Conservation (phyloP, 2,113 vertebrate genomes). For the Neofelis nebulosa region DNA sequence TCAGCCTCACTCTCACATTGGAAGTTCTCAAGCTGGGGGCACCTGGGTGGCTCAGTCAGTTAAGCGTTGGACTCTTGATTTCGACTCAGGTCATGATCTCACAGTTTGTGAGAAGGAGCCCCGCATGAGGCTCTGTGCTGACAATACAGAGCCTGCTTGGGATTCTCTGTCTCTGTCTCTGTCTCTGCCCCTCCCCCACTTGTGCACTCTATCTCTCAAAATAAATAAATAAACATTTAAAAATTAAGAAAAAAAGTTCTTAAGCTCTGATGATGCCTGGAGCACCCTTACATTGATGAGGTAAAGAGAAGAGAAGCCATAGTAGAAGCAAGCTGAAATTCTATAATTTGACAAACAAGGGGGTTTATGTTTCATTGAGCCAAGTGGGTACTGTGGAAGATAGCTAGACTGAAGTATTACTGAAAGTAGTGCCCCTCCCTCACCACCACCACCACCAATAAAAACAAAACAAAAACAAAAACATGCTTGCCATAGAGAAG, state of each 20-base stretch:
- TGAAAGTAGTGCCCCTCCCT: background rate
- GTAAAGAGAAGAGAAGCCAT: background rate
- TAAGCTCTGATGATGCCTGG: background rate
- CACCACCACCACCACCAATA: background rate
- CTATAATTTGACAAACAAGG: background rate
- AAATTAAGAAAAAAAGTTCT: background rate
- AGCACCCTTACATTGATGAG: background rate
- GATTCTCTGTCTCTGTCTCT: too few species aligned
- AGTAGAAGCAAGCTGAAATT: background rate
- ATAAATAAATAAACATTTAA: too few species aligned
- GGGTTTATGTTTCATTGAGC: background rate
- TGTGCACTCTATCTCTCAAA: too few species aligned
- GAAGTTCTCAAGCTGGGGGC: background rate
- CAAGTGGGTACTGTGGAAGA: background rate
- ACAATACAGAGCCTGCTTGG: too few species aligned
- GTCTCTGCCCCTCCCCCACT: too few species aligned
- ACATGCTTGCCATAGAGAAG: rapidly evolving
- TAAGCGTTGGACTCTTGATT: too few species aligned
- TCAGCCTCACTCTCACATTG: background rate
- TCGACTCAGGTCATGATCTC: too few species aligned
- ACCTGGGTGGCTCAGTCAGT: background rate
- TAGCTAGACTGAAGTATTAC: background rate
- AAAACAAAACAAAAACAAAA: background rate
- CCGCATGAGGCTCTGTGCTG: too few species aligned
- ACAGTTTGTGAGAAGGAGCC: too few species aligned